These are phyloP conservation scores for Ormyrus labotus DNA, from an alignment of 2,888 invertebrate genomes.

Conservation along the genomic window DNA sequence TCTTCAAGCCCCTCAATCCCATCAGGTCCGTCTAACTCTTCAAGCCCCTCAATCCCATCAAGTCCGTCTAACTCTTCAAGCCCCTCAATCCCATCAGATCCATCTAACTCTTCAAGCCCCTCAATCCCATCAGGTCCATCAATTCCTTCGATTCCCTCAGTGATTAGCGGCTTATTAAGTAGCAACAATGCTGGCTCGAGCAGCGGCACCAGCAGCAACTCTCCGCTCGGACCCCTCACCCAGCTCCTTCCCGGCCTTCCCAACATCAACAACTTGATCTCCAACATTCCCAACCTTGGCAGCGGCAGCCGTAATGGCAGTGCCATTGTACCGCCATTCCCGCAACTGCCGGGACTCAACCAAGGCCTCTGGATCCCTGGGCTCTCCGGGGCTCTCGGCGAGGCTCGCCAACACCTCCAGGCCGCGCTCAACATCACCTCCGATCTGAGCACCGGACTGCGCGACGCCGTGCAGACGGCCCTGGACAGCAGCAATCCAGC, in stretches of 20 bases:
- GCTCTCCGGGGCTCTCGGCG: conserved; percentile 48
- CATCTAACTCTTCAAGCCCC: no score
- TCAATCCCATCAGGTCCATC: no score
- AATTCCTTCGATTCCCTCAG: no score
- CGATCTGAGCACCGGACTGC: conserved; percentile 57
- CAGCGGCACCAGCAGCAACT: neutral
- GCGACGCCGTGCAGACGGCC: conserved; percentile 56
- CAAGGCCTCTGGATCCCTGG: conserved; percentile 48
- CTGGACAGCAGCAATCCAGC: conserved; percentile 56
- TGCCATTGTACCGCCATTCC: neutral
- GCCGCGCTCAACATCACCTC: conserved; percentile 55
- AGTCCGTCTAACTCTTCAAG: no score
- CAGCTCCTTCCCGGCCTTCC: neutral
- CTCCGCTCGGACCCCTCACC: neutral
- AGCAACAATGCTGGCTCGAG: neutral
- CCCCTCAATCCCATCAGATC: no score
- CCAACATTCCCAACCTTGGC: neutral
- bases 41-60: no score
- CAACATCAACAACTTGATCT: neutral
- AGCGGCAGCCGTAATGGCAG: neutral
- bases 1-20: no score
- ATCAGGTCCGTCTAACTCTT: no score
- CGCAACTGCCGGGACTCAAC: neutral
- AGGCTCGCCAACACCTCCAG: conserved; percentile 56
- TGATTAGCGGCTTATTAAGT: no score